Evolutionary conservation across 2,797 vertebrate genomes (phyloP).

Genomic region (Nothura maculosa): DNA sequence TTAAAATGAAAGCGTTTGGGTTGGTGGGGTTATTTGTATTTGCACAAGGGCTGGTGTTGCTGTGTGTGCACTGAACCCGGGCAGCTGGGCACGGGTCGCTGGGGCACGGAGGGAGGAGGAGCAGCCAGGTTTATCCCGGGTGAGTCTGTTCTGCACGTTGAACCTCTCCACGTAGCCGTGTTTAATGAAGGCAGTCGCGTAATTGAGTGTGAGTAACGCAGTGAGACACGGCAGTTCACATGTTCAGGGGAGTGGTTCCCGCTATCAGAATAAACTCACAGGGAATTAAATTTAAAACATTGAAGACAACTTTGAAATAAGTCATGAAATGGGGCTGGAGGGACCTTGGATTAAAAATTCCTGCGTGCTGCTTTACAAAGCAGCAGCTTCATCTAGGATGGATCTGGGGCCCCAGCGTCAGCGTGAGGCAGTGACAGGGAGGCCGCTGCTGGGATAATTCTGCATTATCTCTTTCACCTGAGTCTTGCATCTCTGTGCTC

Average conservation of each 20-base stretch:
- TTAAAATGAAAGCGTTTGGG: background rate
- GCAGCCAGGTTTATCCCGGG: background rate
- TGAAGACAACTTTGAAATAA: conserved; percentile 60
- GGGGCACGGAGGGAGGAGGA: background rate
- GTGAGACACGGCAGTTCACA: conserved; percentile 10
- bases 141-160: background rate
- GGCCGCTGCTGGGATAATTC: conserved; percentile 45
- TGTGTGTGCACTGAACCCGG: background rate
- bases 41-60: background rate
- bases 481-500: conserved; percentile 55
- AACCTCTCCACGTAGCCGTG: background rate
- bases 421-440: conserved; percentile 71
- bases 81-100: fast-evolving
- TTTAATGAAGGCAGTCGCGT: background rate
- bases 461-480: conserved; percentile 63
- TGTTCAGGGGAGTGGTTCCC: conserved; percentile 18
- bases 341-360: conserved; percentile 66
- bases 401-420: conserved; percentile 48
- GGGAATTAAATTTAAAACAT: conserved; percentile 10
- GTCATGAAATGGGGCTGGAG: conserved; percentile 45
- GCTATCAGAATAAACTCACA: conserved; percentile 47
- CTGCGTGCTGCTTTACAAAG: conserved; percentile 43
- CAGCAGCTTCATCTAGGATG: conserved; percentile 52
- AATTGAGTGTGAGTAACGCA: background rate
- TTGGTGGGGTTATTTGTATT: background rate